Evolutionary conservation across 2,797 vertebrate species (phyloP), one percentile per base, ranked within the genome.

Genomic region (Crypturellus tataupa): DNA sequence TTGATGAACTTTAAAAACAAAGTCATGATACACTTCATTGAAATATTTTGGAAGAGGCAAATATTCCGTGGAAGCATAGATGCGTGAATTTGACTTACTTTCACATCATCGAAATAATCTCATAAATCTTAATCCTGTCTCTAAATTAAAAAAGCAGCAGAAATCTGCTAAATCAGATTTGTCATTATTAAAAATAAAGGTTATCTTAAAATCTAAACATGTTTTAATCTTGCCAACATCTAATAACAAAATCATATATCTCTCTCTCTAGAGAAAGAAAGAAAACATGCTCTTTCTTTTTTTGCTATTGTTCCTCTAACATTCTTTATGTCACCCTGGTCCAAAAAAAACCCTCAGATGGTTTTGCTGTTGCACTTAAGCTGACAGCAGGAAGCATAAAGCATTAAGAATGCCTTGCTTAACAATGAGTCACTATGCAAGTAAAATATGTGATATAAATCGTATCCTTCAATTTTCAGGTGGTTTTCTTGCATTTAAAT

Each of bases 131-230:
- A 87, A 93, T 70, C 4, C 13, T 27, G 13, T 75, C 49, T 87
- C 58, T 85, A 89, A 23, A 58, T 90, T 92, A 92, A 80, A 89
- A 47, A 92, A 87, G 40, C 29, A 85, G 16, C 46, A 89, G 62
- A 89, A 89, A 72, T 56, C 25, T 21, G 89, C n/a, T 55, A 91
- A 69, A 72, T 80, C n/a, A 76, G 31, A 56, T 85, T 59, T 92
- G 90, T 92, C 51, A 85, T 46, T 85, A 91, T 76, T 76, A 93
- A 89, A 85, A 81, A 79, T 10, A 76, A 37, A 87, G 71, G 13
- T 27, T 59, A 92, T 85, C 35, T 85, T 72, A 85, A 78, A 92
- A 92, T 89, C 82, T 46, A 73, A 87, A 35, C 29, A 21, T 56
- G 29, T 63, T 93, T 81, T 84, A 72, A 29, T 80, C 62, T 55